These are phyloP conservation scores for Equus quagga DNA, from an alignment of 2,113 vertebrate species.

Conservation along the genomic window DNA sequence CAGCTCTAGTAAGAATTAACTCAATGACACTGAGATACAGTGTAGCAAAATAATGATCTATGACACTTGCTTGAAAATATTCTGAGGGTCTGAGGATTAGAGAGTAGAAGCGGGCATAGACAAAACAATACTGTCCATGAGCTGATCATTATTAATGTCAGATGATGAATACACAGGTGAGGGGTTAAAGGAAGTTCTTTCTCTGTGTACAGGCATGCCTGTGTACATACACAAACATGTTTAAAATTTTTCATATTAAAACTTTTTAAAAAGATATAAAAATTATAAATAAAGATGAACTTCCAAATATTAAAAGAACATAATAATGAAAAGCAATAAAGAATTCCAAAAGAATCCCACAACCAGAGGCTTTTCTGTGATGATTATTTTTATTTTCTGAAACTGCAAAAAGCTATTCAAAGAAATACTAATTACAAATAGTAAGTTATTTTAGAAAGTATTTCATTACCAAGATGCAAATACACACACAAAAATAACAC, in stretches of 20 bases:
- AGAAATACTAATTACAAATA: not conserved
- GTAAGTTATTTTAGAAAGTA: constrained; percentile 40
- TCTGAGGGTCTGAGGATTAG: not conserved
- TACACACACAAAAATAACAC: not conserved
- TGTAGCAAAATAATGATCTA: not conserved
- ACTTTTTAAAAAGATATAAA: not conserved
- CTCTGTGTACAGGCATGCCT: not conserved
- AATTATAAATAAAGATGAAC: not conserved
- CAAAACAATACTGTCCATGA: not conserved
- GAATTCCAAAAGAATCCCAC: not conserved
- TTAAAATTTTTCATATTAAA: not conserved
- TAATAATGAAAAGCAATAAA: not conserved
- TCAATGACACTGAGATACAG: not conserved
- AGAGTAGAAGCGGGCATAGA: not conserved
- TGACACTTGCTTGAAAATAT: not conserved
- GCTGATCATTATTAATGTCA: not conserved
- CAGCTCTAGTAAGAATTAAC: constrained; percentile 20
- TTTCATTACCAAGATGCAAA: constrained; percentile 45
- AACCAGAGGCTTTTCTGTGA: constrained; percentile 3
- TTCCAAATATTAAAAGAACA: constrained; percentile 3
- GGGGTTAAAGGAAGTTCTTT: not conserved
- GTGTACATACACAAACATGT: not conserved
- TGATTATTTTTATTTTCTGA: constrained; percentile 35
- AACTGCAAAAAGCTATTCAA: constrained; percentile 41
- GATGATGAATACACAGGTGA: not conserved